A percentile compares a stretch with the other conserved stretches of the same genome.
Conservation (phyloP, 2,113 vertebrate genomes). For the Zonotrichia leucophrys region DNA sequence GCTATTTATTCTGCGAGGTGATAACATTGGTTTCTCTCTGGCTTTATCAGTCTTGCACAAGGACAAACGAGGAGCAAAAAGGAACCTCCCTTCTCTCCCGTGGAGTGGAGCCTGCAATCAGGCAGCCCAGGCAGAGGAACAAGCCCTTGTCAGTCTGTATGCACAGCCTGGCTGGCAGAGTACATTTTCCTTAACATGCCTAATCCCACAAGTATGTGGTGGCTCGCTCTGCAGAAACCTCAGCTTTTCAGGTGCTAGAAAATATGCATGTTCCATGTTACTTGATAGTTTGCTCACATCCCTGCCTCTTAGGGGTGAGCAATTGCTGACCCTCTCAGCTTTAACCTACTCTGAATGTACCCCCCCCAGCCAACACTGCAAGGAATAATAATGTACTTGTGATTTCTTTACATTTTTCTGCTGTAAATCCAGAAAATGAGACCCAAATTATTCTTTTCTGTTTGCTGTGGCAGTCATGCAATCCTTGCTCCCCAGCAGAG, state of each 20-base stretch:
- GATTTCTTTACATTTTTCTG: not conserved
- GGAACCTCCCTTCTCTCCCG: not conserved
- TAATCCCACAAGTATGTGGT: constrained; percentile 59
- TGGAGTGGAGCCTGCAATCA: not conserved
- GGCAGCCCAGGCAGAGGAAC: not conserved
- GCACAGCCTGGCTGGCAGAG: not conserved
- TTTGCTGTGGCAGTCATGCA: not conserved
- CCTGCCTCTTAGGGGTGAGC: not conserved
- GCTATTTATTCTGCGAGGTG: constrained; percentile 25
- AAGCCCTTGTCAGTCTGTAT: constrained; percentile 28
- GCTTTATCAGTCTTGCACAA: constrained; percentile 32
- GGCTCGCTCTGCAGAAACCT: constrained; percentile 46
- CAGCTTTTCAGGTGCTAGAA: constrained; percentile 56
- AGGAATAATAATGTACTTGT: not conserved
- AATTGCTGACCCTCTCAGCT: not conserved
- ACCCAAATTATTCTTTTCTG: not conserved
- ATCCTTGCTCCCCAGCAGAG: not conserved
- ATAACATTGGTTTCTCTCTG: constrained; percentile 31
- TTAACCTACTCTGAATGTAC: not conserved
- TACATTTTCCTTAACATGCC: constrained; percentile 30
- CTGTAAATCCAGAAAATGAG: not conserved
- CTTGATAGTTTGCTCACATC: constrained; percentile 44
- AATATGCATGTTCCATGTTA: constrained; percentile 17
- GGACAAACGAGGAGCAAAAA: not conserved
- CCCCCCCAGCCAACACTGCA: not conserved